Evolutionary conservation across 2,113 vertebrate species (phyloP).

Genomic region (Anser brachyrhynchus): DNA sequence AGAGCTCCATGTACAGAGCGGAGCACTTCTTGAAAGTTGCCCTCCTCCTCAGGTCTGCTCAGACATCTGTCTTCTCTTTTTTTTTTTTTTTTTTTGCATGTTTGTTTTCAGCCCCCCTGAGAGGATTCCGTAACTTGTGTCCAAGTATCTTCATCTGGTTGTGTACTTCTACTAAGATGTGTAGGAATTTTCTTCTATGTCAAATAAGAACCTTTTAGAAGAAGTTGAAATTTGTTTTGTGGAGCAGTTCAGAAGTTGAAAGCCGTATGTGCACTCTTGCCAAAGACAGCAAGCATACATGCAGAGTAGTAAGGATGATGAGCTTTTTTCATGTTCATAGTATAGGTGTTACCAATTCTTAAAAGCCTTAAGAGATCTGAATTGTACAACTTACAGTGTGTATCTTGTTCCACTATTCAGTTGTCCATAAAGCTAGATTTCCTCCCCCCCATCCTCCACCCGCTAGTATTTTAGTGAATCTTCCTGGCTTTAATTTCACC

Average conservation of each 20-base stretch:
- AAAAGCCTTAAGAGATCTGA: background rate
- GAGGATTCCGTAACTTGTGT: background rate
- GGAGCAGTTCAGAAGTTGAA: background rate
- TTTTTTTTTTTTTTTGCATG: too few species aligned
- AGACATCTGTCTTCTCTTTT: background rate
- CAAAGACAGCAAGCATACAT: background rate
- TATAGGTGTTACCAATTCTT: background rate
- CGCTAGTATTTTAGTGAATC: background rate
- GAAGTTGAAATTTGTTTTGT: background rate
- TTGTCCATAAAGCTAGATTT: background rate
- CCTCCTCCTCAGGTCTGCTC: background rate
- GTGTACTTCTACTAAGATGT: background rate
- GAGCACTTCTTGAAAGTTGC: background rate
- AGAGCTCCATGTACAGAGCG: background rate
- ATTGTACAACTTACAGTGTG: background rate
- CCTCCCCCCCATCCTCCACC: background rate
- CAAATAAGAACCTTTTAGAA: too few species aligned
- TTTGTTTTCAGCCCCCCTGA: too few species aligned
- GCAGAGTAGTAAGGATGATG: background rate
- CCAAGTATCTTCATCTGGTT: background rate
- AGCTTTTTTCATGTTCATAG: background rate
- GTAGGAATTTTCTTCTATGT: background rate
- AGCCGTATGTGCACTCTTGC: background rate
- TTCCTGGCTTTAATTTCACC: background rate
- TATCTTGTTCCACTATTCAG: background rate